These are phyloP conservation scores for Strigamia crassipes DNA, from an alignment of 2,888 invertebrate genomes.

Conservation along the genomic window DNA sequence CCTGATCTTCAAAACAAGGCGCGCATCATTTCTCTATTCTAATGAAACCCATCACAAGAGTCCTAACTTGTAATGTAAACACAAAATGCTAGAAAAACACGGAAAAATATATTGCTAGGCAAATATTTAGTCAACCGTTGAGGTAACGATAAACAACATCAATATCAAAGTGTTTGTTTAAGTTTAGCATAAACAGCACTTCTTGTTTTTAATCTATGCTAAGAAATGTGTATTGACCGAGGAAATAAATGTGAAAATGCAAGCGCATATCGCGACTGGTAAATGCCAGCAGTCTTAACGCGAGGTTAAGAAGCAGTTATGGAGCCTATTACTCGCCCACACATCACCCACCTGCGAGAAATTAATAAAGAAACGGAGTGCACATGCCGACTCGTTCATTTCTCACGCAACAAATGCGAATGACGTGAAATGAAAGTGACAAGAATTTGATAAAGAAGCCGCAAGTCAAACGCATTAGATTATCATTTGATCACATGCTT, in stretches of 20 bases:
- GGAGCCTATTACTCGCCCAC: constrained; percentile 1
- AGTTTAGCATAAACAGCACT: too few species aligned
- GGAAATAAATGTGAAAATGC: not conserved
- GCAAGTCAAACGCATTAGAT: not conserved
- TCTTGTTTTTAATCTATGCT: too few species aligned
- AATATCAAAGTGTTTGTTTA: too few species aligned
- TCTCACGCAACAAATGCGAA: not conserved
- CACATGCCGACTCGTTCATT: not conserved
- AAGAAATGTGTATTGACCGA: not conserved
- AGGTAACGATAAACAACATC: too few species aligned
- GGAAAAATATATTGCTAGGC: too few species aligned
- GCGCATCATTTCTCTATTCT: too few species aligned
- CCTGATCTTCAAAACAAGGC: too few species aligned
- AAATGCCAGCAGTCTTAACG: not conserved
- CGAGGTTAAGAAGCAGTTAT: not conserved
- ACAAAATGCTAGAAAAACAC: too few species aligned
- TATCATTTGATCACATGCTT: not conserved
- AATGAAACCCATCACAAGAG: too few species aligned
- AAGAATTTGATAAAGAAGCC: constrained; percentile 17
- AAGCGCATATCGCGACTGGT: not conserved
- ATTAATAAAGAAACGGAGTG: constrained; percentile 18
- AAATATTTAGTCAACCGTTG: too few species aligned
- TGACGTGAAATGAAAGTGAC: not conserved
- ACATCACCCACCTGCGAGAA: constrained; percentile 22
- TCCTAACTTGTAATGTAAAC: too few species aligned